A percentile compares a stretch with the other conserved stretches of the same genome.
Conservation (phyloP, 1,140 invertebrate species). For the Ceratosolen fusciceps region DNA sequence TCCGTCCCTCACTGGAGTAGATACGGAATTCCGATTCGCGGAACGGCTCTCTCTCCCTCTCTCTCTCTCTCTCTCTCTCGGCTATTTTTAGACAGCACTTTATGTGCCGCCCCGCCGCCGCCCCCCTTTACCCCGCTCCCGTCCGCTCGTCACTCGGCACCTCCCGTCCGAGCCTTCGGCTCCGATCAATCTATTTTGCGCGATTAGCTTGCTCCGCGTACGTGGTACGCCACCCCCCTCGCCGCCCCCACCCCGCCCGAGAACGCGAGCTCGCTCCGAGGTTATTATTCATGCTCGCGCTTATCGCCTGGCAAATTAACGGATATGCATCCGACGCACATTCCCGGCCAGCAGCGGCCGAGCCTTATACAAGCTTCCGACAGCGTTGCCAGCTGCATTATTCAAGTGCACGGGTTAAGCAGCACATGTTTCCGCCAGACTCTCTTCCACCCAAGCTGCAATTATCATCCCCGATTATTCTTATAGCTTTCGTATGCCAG, state of each 20-base stretch:
- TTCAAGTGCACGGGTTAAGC: not conserved
- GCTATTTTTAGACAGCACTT: not conserved
- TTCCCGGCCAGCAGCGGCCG: not conserved
- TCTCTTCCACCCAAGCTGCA: too few relatives aligned
- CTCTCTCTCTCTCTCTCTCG: too few relatives aligned
- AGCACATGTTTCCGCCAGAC: not conserved
- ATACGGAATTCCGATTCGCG: slow-evolving; percentile 8
- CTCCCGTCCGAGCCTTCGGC: not conserved
- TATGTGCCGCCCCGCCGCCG: not conserved
- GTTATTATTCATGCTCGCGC: not conserved
- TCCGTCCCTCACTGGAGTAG: not conserved
- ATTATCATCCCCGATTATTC: too few relatives aligned
- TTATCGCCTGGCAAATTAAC: not conserved
- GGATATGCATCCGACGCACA: not conserved
- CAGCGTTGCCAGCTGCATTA: not conserved
- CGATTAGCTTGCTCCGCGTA: not conserved
- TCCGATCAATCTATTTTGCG: not conserved
- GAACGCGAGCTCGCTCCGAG: too few relatives aligned
- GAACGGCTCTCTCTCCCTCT: not conserved
- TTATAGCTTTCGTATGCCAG: too few relatives aligned
- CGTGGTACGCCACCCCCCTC: too few relatives aligned
- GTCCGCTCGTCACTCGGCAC: not conserved
- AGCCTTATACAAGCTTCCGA: not conserved
- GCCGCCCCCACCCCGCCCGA: too few relatives aligned
- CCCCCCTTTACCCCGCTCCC: not conserved